These are phyloP conservation scores for Pyrocoelia pectoralis DNA, from an alignment of 2,888 invertebrate genomes.

Conservation along the genomic window DNA sequence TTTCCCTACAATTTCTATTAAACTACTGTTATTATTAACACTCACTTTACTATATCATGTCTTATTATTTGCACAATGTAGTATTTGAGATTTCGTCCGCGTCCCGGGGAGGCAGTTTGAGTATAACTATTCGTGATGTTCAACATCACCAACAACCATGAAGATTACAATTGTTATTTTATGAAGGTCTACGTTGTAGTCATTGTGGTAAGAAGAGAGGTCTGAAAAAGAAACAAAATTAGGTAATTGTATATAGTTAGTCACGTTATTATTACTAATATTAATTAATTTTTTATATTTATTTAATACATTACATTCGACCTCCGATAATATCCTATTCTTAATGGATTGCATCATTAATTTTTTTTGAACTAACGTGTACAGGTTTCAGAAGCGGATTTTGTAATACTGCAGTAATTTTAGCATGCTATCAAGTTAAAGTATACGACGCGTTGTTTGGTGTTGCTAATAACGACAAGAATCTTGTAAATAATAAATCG, in stretches of 20 bases:
- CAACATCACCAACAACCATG: constrained; percentile 53
- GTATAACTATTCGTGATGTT: constrained; percentile 49
- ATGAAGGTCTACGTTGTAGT: constrained; percentile 8
- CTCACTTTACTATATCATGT: constrained; percentile 16
- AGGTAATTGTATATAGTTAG: background rate
- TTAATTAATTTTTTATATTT: constrained; percentile 9
- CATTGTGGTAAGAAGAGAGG: background rate
- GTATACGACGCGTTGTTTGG: constrained; percentile 18
- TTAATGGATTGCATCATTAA: background rate
- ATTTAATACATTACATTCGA: background rate
- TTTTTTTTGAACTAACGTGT: background rate
- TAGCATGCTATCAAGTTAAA: background rate
- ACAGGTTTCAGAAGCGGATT: background rate
- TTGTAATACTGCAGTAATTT: constrained; percentile 3
- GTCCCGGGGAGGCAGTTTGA: constrained; percentile 56
- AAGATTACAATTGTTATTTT: constrained; percentile 19
- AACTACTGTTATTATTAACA: constrained; percentile 8
- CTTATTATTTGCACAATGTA: constrained; percentile 1
- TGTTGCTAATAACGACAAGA: constrained; percentile 24
- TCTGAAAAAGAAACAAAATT: constrained; percentile 5
- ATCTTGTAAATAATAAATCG: constrained; percentile 3
- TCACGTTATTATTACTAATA: background rate
- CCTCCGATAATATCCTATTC: background rate
- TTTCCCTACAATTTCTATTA: constrained; percentile 25
- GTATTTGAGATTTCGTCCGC: constrained; percentile 43